Evolutionary conservation across 2,888 invertebrate genomes (phyloP).

Genomic region (Melanotus villosus): DNA sequence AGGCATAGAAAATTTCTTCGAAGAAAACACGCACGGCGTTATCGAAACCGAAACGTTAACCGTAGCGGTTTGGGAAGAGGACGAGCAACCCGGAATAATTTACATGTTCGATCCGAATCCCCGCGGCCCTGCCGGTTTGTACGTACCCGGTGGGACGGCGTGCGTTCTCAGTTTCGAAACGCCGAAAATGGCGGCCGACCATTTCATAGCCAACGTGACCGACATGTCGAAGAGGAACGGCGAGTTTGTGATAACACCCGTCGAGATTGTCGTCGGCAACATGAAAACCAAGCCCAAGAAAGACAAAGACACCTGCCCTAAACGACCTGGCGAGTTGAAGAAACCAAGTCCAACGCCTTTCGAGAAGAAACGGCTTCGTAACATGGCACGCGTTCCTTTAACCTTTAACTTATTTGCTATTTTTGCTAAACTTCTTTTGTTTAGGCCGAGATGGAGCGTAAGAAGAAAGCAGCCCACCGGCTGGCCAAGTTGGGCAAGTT

Average conservation of each 20-base stretch:
- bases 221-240: conserved; percentile 64
- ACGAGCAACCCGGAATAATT: conserved; percentile 68
- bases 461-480: conserved; percentile 60
- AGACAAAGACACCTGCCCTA: conserved; percentile 36
- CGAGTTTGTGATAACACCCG: conserved; percentile 66
- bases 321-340: background rate
- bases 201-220: conserved; percentile 71
- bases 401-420: background rate
- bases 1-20: conserved; percentile 73
- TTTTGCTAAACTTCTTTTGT: conserved; percentile 1
- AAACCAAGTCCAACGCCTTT: conserved; percentile 45
- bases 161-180: conserved; percentile 72
- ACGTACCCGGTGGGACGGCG: conserved; percentile 67
- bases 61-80: conserved; percentile 72
- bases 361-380: conserved; percentile 55
- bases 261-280: conserved; percentile 63
- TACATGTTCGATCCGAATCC: conserved; percentile 75
- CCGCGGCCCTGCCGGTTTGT: conserved; percentile 66
- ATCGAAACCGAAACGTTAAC: conserved; percentile 67
- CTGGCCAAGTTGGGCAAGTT: conserved; percentile 64
- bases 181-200: conserved; percentile 69
- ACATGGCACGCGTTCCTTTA: conserved; percentile 51
- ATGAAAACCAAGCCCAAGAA: conserved; percentile 51
- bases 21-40: conserved; percentile 71
- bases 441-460: conserved; percentile 57